A percentile compares a stretch with the other conserved stretches of the same genome.
Evolutionary conservation across 1,140 invertebrate genomes (phyloP).

Genomic region (Thaumatotibia leucotreta): DNA sequence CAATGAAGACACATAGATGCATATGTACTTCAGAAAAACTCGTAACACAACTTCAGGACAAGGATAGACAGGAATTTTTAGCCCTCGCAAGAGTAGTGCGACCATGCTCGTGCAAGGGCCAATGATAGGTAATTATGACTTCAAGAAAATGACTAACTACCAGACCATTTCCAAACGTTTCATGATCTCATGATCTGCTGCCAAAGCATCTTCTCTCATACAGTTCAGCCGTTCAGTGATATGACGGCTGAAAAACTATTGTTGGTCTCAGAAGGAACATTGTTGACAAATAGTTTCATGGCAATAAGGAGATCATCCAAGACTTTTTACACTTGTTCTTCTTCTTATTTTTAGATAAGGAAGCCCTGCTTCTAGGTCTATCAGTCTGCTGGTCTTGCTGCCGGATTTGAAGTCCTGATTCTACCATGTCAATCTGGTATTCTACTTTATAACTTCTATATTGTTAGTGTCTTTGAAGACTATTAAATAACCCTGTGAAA

Average conservation of each 20-base stretch:
- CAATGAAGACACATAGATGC: no score
- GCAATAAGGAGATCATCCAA: slow-evolving; percentile 49
- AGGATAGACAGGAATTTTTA: no score
- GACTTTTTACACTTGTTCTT: slow-evolving; percentile 40
- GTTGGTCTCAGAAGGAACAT: slow-evolving; percentile 17
- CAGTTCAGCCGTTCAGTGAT: slow-evolving; percentile 49
- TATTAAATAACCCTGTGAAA: neutral
- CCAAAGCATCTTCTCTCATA: slow-evolving; percentile 52
- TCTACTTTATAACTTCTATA: slow-evolving; percentile 41
- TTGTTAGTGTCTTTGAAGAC: slow-evolving; percentile 15
- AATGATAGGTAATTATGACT: no score
- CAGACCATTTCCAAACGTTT: slow-evolving; percentile 29
- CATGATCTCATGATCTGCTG: slow-evolving; percentile 45
- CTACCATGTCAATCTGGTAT: slow-evolving; percentile 30
- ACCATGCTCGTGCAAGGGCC: no score
- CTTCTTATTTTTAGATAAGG: slow-evolving; percentile 23
- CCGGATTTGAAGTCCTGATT: slow-evolving; percentile 30
- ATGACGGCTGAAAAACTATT: slow-evolving; percentile 58
- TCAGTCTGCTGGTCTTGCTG: slow-evolving; percentile 48
- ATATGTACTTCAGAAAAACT: no score
- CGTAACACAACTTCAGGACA: no score
- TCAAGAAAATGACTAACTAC: no score
- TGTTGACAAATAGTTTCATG: slow-evolving; percentile 39
- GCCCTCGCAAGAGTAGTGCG: no score
- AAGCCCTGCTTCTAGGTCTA: slow-evolving; percentile 34